phyloP scores from a whole-genome alignment of 2,797 vertebrate genomes.

The Cephalopachus bancanus region DNA sequence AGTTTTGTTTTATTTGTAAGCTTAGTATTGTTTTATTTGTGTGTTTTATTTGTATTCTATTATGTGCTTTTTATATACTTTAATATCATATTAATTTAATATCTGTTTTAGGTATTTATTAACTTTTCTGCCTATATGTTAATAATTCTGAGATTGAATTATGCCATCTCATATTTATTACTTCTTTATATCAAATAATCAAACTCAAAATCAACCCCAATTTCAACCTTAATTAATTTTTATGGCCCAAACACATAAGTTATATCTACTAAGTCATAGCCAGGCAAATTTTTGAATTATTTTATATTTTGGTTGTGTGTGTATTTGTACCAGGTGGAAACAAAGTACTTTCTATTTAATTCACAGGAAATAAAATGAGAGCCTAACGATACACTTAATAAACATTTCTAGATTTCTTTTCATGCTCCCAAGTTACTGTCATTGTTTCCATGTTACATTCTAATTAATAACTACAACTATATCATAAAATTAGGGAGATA shows the following conservation, averaged over 20 bases:
- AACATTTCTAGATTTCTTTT: not conserved
- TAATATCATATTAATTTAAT: not conserved
- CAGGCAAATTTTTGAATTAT: not conserved
- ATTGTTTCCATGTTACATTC: not conserved
- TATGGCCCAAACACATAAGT: not conserved
- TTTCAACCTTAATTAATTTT: not conserved
- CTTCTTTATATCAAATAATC: not conserved
- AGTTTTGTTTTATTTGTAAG: not conserved
- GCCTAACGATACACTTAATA: not conserved
- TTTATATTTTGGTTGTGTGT: not conserved
- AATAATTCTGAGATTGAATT: not conserved
- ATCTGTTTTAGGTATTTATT: not conserved
- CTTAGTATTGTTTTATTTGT: constrained; percentile 11
- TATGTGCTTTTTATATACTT: not conserved
- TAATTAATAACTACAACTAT: not conserved
- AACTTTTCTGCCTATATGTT: not conserved
- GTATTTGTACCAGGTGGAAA: rapidly evolving
- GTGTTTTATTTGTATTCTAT: not conserved
- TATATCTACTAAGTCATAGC: not conserved
- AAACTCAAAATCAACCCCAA: not conserved
- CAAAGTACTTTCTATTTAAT: not conserved
- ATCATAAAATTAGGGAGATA: not conserved
- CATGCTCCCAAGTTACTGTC: not conserved
- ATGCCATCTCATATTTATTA: not conserved
- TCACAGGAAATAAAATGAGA: not conserved